Evolutionary conservation across 1,140 invertebrate genomes (phyloP).

Genomic region (Dolichoris vasculosae): DNA sequence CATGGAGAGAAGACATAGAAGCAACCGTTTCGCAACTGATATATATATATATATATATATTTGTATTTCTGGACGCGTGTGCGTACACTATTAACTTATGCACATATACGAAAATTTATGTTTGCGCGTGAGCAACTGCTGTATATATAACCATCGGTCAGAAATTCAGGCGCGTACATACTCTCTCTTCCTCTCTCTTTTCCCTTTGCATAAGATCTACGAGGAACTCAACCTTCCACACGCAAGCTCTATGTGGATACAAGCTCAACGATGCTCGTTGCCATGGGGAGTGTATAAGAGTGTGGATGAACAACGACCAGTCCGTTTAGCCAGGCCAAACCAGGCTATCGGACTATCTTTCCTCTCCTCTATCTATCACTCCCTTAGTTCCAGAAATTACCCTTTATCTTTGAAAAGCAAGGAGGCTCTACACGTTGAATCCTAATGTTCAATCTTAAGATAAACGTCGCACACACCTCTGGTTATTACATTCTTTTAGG

Average conservation of each 20-base stretch:
- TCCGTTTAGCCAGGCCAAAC: not conserved
- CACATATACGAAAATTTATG: too few species aligned
- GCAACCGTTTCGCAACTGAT: not conserved
- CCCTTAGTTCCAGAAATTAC: slow-evolving; percentile 36
- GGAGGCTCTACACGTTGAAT: slow-evolving; percentile 19
- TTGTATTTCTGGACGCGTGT: slow-evolving; percentile 15
- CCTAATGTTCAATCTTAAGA: slow-evolving; percentile 47
- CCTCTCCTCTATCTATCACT: not conserved
- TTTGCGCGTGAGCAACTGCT: too few species aligned
- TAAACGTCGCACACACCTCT: slow-evolving; percentile 21
- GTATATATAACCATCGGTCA: not conserved
- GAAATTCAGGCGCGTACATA: not conserved
- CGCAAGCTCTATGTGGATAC: slow-evolving; percentile 13
- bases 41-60: not conserved
- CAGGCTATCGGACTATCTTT: not conserved
- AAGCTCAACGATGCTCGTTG: slow-evolving; percentile 31
- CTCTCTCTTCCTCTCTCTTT: not conserved
- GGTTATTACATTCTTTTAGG: slow-evolving; percentile 40
- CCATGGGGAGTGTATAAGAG: slow-evolving; percentile 20
- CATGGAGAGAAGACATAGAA: slow-evolving; percentile 42
- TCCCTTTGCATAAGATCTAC: not conserved
- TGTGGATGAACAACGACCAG: slow-evolving; percentile 34
- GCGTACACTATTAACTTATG: not conserved
- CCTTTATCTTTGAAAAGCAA: slow-evolving; percentile 44
- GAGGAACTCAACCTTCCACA: not conserved